Base-by-base conservation (phyloP, 2,797 vertebrate species). In the Rachycentron canadum region DNA sequence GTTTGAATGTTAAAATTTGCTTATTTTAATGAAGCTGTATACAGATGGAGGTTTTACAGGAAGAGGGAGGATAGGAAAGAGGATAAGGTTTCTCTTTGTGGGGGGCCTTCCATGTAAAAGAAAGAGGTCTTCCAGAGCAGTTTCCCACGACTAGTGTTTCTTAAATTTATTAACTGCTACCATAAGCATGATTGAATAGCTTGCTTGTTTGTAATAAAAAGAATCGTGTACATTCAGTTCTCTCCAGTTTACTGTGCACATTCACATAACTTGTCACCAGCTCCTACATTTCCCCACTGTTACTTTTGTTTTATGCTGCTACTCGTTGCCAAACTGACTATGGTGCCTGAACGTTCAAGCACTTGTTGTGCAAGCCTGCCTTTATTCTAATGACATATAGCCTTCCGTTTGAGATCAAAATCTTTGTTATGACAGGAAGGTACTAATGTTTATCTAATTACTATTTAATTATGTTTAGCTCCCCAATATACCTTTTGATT, bases 21-120 rank as follows among this genome's bases (percentile, higher is more conserved):
- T 23, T 5, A 23, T 23, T 41, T 25, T 5, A 25, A 26, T 26
- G 16, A 2, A 25, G 17, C 26, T 41, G 0, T 41, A 11, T 41
- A 4, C 40, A 34, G 3, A 25, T 32, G 57, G 14, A 47, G 36
- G 23, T 2, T 28, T n/a, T 16, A 87, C 74, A 77, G 81, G 79
- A 90, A 85, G 65, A 55, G 55, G 73, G 57, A 56, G 53, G 59
- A 62, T 16, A 2, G 19, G 36, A 59, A n/a, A 60, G 78, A 85
- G 78, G 76, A 82, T 70, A 7, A 64, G 60, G 53, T 85, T 81
- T 81, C 47, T 62, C 26, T 75, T n/a, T 60, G 43, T 59, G 67
- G 41, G 25, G 38, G 50, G 65, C 34, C 28, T 40, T 40, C 41
- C 16, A 49, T 45, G 55, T 13, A 43, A 19, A 55, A 36, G 59